Percentiles rank a stretch among this genome's conserved stretches.
Evolutionary conservation across 2,797 vertebrate genomes (phyloP).

Genomic region (Enoplosus armatus): DNA sequence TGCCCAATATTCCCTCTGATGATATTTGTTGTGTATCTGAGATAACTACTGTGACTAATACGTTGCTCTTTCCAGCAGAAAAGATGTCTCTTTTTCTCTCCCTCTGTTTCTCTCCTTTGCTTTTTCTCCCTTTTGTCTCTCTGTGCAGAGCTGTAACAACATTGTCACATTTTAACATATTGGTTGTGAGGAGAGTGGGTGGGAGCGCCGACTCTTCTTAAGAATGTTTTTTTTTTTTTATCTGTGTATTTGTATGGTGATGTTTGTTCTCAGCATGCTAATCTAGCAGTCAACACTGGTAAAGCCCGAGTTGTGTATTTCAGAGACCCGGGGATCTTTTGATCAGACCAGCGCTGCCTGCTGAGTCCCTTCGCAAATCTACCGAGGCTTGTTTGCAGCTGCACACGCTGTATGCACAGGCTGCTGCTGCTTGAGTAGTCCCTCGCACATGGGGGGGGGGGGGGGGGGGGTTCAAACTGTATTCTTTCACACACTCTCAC

Average conservation of each 20-base stretch:
- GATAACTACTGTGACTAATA: constrained; percentile 44
- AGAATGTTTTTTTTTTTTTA: constrained; percentile 47
- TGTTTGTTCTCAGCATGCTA: constrained; percentile 73
- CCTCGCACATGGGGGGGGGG: constrained; percentile 19
- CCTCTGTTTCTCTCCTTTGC: constrained; percentile 29
- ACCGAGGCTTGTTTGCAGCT: constrained; percentile 66
- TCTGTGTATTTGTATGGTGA: constrained; percentile 62
- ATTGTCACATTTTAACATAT: constrained; percentile 69
- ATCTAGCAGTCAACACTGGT: constrained; percentile 68
- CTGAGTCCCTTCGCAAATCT: constrained; percentile 57
- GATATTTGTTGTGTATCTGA: constrained; percentile 36
- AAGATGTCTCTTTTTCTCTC: constrained; percentile 31
- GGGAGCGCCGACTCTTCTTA: constrained; percentile 57
- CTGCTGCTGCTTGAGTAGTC: constrained; percentile 34
- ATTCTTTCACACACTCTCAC: constrained; percentile 25
- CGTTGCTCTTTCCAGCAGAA: constrained; percentile 19
- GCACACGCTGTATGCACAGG: constrained; percentile 48
- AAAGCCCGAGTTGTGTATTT: constrained; percentile 65
- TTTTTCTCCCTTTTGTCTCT: constrained; percentile 44
- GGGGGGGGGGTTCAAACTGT: constrained; percentile 27
- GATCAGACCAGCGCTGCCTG: constrained; percentile 74
- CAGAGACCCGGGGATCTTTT: constrained; percentile 72
- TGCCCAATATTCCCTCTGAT: constrained; percentile 31
- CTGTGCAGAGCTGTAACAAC: constrained; percentile 47
- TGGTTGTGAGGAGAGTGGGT: constrained; percentile 69